Evolutionary conservation across 2,888 invertebrate species (phyloP).

Genomic region (Gortyna flavago): DNA sequence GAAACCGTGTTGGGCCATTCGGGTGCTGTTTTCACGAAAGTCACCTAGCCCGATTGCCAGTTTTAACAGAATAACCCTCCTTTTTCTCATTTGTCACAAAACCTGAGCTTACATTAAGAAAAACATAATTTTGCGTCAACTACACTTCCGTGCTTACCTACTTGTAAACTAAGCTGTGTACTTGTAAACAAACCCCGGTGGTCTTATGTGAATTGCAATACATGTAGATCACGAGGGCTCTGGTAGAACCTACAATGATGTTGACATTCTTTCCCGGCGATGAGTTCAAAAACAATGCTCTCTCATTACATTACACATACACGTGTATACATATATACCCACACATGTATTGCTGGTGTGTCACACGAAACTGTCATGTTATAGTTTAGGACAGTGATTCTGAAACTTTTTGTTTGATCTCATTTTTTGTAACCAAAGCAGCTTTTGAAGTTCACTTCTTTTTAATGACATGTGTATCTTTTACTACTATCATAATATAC

Average conservation of each 20-base stretch:
- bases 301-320: conserved; percentile 47
- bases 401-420: conserved; percentile 15
- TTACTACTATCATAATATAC: too few species aligned
- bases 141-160: background rate
- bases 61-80: background rate
- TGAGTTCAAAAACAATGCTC: conserved; percentile 60
- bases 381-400: conserved; percentile 25
- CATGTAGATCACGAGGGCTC: conserved; percentile 49
- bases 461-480: background rate
- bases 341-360: conserved; percentile 23
- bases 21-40: background rate
- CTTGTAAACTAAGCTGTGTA: conserved; percentile 5
- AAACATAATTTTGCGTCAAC: conserved; percentile 1
- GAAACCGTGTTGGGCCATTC: too few species aligned
- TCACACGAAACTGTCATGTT: conserved; percentile 57
- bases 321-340: conserved; percentile 17
- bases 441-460: background rate
- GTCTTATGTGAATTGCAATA: conserved; percentile 22
- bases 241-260: conserved; percentile 52
- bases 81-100: background rate
- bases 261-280: conserved; percentile 61
- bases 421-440: background rate
- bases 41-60: background rate
- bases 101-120: conserved; percentile 10
- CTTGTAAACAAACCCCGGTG: conserved; percentile 26